These are phyloP conservation scores for Eupelmus urozonus DNA, from an alignment of 2,888 invertebrate genomes.

Conservation along the genomic window DNA sequence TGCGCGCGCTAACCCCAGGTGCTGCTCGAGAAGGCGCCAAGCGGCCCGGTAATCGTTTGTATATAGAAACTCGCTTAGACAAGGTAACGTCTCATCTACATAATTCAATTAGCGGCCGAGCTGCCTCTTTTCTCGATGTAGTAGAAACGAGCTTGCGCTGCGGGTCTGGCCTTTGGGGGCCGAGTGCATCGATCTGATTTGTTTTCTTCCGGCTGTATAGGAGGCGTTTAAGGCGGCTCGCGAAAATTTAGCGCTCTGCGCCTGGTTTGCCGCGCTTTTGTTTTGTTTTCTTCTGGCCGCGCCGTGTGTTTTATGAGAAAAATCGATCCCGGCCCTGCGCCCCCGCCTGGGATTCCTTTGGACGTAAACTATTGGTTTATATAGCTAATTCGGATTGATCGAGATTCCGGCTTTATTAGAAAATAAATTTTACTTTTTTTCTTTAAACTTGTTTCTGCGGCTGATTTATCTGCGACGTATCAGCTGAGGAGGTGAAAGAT, in stretches of 20 bases:
- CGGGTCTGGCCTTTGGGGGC: not conserved
- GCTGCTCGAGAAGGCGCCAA: not conserved
- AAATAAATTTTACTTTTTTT: no score
- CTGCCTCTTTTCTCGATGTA: no score
- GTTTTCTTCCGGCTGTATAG: no score
- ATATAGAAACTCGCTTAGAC: constrained; percentile 16
- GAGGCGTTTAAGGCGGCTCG: no score
- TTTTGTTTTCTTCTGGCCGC: not conserved
- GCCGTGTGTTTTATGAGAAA: not conserved
- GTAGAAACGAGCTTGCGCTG: not conserved
- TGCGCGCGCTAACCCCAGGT: constrained; percentile 39
- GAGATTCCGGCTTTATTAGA: not conserved
- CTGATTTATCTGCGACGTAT: no score
- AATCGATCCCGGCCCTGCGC: not conserved
- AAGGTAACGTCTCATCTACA: constrained; percentile 44
- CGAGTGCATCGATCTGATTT: constrained; percentile 44
- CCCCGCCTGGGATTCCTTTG: not conserved
- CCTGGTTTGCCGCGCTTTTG: not conserved
- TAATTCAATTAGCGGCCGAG: constrained; percentile 55
- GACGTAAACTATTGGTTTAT: not conserved
- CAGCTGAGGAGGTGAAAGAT: no score
- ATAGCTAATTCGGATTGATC: not conserved
- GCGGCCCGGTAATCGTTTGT: constrained; percentile 42
- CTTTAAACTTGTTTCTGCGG: no score
- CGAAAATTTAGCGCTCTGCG: no score